Evolutionary conservation across 2,888 invertebrate species (phyloP), one percentile per base, ranked within the genome.

Genomic region (Drosophila falleni): DNA sequence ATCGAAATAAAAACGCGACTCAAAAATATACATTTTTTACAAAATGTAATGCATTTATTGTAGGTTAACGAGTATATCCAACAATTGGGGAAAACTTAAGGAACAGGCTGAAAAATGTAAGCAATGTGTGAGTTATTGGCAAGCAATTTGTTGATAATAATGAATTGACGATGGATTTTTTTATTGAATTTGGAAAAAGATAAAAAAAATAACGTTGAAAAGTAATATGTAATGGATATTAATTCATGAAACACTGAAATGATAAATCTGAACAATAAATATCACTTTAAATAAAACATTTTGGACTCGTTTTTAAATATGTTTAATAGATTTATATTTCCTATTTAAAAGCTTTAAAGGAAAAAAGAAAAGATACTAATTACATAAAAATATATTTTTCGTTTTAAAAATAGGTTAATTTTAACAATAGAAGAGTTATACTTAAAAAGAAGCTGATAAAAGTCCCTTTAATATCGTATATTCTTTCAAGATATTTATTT

Each of bases 251-350:
- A 64, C 55, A 50, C 70, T 62, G 50, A 65, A 76, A 72, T 64
- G 70, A 74, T 74, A 70, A 72, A 87, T 81, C 73, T 70, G 74
- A 74, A 84, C 78, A 89, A 89, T 85, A 87, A 87, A 85, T 89
- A 89, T 77, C 76, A 79, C 56, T 73, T 87, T 69, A 87, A 83
- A 87, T 68, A 78, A 58, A 67, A 70, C 29, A 53, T 6, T 35
- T 49, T 9, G 2, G 5, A 39, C 13, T 39, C 26, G 4, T 59
- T 23, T 26, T 55, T n/a, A 35, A 35, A 13, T 13, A 13, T 5
- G 0, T 29, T 35, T 11, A 35, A 13, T 13, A 13, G 1, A 0
- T 29, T 35, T 11, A 23, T 23, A 23, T 23, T 23, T 23, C 2
- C 23, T 4, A 23, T 23, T 23, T 3, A 0, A 4, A 23, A 23